Base-by-base conservation (phyloP, 2,113 vertebrate species). In the Engystomops pustulosus region DNA sequence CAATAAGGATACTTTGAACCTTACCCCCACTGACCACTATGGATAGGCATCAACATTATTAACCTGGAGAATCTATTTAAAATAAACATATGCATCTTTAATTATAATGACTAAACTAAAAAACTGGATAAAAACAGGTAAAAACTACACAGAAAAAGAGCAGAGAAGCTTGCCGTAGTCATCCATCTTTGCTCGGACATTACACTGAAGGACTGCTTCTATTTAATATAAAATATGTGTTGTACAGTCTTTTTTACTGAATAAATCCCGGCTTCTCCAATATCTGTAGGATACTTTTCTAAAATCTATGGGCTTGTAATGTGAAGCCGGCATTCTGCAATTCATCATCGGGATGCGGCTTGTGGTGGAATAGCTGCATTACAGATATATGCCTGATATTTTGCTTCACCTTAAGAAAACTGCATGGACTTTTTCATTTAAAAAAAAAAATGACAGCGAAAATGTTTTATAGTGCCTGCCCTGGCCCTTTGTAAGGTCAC, bases 231-330 rank as follows among this genome's bases (percentile, higher is more conserved):
- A 74, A 49, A 74, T 47, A 47, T 74, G 41, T 74, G 41, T 30
- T 74, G n/a, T 74, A 47, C 70, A 47, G 41, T 49, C 6, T 74
- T 49, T 49, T 45, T 74, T 74, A 30, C 44, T 74, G 6, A 74
- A 74, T 74, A 74, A 74, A 74, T 74, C 70, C 44, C 47, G 15
- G 44, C 41, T 72, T 72, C 41, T 72, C 8, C 69, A 72, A 45
- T 72, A 72, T 72, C 38, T 74, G 70, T 74, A 47, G 10, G 70
- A 30, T 45, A 38, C n/a, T 49, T 74, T 30, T 18, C 47, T 30
- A 74, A 47, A 74, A 74, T 30, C 11, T 47, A 74, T 74, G 23
- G 23, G 23, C 44, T 74, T 74, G 70, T 74, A 74, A 74, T 47
- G 23, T 25, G 23, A 74, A 74, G 70, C 70, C n/a, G 23, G 20